phyloP scores from a whole-genome alignment of 2,113 vertebrate genomes.

The Pogona vitticeps region DNA sequence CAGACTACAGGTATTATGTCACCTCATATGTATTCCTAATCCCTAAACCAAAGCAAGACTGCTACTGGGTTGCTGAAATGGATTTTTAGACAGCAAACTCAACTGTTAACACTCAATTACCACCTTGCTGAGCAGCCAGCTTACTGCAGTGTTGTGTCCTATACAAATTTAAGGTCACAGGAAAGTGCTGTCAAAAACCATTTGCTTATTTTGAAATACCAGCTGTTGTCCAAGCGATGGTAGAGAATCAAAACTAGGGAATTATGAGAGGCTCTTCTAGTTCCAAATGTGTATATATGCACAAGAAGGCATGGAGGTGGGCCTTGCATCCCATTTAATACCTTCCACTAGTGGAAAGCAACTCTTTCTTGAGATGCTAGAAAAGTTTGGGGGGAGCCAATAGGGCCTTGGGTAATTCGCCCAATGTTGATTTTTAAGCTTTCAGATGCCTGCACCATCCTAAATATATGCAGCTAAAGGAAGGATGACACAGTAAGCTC shows the following conservation, averaged over 20 bases:
- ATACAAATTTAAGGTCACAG: neutral
- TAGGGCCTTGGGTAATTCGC: too few relatives aligned
- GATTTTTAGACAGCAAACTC: neutral
- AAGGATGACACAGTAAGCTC: too few relatives aligned
- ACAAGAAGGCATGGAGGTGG: too few relatives aligned
- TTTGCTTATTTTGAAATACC: neutral
- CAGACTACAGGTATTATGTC: neutral
- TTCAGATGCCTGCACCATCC: too few relatives aligned
- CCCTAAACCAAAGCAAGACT: neutral
- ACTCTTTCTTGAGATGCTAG: too few relatives aligned
- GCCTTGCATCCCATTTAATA: too few relatives aligned
- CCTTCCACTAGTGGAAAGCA: too few relatives aligned
- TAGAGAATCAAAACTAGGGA: neutral
- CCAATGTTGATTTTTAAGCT: too few relatives aligned
- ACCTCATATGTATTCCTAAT: neutral
- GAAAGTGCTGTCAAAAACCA: neutral
- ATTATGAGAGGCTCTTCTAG: neutral
- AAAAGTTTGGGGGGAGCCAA: too few relatives aligned
- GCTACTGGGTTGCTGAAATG: neutral
- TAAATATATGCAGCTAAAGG: too few relatives aligned
- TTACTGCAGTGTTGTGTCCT: neutral
- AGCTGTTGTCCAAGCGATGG: too few relatives aligned
- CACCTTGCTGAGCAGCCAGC: neutral
- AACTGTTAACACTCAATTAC: neutral
- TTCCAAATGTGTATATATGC: too few relatives aligned